phyloP scores from a whole-genome alignment of 2,113 vertebrate species.

The Chinchilla lanigera region DNA sequence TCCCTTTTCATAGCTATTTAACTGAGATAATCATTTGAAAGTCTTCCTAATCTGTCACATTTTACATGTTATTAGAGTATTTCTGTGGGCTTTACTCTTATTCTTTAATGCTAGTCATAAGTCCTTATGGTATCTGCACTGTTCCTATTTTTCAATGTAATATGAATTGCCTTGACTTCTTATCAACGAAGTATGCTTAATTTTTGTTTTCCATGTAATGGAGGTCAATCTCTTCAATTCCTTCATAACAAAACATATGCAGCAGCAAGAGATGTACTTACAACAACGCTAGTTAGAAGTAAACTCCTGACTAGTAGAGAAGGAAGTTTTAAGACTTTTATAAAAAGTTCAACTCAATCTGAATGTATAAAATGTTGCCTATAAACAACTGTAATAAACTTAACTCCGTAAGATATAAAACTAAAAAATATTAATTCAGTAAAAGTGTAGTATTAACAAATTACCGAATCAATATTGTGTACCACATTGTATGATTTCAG shows the following conservation, averaged over 20 bases:
- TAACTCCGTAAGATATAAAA: conserved; percentile 14
- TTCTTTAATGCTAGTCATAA: not conserved
- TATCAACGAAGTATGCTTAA: not conserved
- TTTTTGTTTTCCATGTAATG: not conserved
- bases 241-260: not conserved
- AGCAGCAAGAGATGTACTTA: not conserved
- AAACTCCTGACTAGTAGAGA: conserved; percentile 24
- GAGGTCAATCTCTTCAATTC: not conserved
- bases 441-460: conserved; percentile 11
- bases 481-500: conserved; percentile 80
- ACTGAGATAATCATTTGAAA: conserved; percentile 13
- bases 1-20: conserved; percentile 19
- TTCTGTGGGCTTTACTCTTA: not conserved
- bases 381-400: conserved; percentile 14
- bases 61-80: not conserved
- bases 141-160: not conserved
- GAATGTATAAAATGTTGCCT: conserved; percentile 24
- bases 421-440: conserved; percentile 6
- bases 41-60: not conserved
- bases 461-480: conserved; percentile 84
- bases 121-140: not conserved
- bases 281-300: conserved; percentile 24
- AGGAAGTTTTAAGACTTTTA: conserved; percentile 5
- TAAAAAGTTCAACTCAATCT: not conserved
- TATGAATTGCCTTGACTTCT: not conserved